Conservation (phyloP, 2,888 invertebrate genomes). For the Mythimna albipuncta region DNA sequence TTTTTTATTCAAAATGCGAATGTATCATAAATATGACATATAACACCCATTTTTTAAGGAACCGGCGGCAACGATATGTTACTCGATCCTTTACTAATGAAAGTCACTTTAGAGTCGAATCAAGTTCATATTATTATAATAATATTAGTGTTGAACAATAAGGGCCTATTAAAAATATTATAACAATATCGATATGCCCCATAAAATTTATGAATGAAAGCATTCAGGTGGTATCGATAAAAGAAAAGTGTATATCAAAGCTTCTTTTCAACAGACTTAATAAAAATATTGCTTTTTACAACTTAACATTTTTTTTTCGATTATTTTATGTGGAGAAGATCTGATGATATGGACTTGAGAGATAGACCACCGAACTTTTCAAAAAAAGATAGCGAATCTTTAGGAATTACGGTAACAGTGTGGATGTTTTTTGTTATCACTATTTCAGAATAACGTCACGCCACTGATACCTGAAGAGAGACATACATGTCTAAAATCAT, state of each 20-base stretch:
- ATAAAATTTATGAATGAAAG: slow-evolving; percentile 33
- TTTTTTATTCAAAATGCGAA: slow-evolving; percentile 79
- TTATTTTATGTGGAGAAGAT: no score
- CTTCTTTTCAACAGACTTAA: not conserved
- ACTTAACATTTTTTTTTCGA: no score
- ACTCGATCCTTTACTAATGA: slow-evolving; percentile 45
- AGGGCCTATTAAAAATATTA: slow-evolving; percentile 30
- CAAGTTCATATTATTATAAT: slow-evolving; percentile 13
- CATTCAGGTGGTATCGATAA: slow-evolving; percentile 12
- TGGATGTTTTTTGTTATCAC: no score
- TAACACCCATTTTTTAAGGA: slow-evolving; percentile 78
- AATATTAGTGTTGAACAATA: slow-evolving; percentile 35
- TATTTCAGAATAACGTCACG: no score
- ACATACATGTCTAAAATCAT: no score
- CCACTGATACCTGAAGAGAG: no score
- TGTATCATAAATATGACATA: slow-evolving; percentile 87
- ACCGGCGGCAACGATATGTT: slow-evolving; percentile 63
- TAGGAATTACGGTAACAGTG: no score
- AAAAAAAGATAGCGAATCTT: no score
- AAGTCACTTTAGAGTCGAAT: slow-evolving; percentile 23
- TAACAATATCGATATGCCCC: slow-evolving; percentile 28
- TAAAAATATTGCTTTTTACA: no score
- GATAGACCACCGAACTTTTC: no score
- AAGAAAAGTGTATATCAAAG: not conserved
- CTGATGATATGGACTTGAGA: no score